phyloP scores from a whole-genome alignment of 2,113 vertebrate genomes.

The Pantherophis guttatus region DNA sequence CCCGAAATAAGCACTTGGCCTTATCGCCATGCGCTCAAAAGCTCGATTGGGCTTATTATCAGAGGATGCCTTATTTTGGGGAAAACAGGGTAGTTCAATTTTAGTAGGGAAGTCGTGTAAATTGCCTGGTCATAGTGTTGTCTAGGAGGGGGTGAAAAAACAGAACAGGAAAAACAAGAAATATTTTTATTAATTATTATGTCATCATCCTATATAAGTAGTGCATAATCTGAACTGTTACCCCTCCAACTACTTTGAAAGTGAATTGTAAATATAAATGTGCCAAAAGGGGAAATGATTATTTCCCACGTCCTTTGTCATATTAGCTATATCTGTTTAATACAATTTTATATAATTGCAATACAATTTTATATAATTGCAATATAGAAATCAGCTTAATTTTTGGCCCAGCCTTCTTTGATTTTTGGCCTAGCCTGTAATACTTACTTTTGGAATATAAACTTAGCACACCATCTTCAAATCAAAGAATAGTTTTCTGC shows the following conservation, averaged over 20 bases:
- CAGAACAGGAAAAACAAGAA: background rate
- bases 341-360: background rate
- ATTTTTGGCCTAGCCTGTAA: background rate
- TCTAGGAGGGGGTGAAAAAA: background rate
- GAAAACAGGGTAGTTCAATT: background rate
- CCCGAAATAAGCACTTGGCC: no score
- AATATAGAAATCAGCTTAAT: background rate
- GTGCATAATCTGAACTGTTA: background rate
- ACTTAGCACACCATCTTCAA: background rate
- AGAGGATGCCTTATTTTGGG: no score
- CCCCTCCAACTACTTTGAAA: background rate
- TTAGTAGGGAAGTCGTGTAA: background rate
- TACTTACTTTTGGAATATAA: background rate
- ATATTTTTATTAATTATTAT: background rate
- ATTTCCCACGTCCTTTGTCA: background rate
- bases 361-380: background rate
- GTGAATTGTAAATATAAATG: background rate
- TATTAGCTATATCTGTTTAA: background rate
- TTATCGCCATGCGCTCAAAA: no score
- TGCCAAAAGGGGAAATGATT: background rate
- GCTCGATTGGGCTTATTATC: no score
- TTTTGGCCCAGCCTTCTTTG: background rate
- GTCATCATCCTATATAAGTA: no score
- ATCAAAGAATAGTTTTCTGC: background rate
- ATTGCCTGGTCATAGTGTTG: background rate